Evolutionary conservation across 2,113 vertebrate genomes (phyloP).

Genomic region (Proteles cristata): DNA sequence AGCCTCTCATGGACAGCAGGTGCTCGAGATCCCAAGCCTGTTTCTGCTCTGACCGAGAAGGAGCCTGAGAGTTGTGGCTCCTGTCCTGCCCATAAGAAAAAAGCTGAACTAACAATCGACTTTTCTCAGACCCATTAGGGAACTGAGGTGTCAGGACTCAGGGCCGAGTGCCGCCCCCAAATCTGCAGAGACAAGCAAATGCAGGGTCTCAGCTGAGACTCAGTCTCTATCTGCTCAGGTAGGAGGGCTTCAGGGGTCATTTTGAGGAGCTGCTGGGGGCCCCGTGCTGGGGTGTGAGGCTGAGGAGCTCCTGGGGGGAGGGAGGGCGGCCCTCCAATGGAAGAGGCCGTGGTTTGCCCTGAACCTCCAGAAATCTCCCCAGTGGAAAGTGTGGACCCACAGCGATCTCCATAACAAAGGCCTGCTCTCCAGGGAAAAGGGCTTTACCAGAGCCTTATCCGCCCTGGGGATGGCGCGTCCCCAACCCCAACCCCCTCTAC

Average conservation of each 20-base stretch:
- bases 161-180: no score
- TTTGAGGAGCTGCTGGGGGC: no score
- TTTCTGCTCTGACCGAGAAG: fast-evolving
- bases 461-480: background rate
- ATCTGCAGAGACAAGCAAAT: background rate
- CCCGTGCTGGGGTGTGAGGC: background rate
- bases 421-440: background rate
- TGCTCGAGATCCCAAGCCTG: fast-evolving
- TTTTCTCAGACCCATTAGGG: background rate
- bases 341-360: background rate
- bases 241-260: background rate
- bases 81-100: background rate
- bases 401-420: fast-evolving
- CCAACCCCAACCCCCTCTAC: background rate
- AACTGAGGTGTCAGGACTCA: background rate
- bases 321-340: background rate
- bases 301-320: background rate
- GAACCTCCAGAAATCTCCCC: background rate
- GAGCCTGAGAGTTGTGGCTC: background rate
- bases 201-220: no score
- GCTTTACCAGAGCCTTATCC: background rate
- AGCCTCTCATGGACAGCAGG: background rate
- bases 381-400: background rate
- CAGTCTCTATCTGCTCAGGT: background rate
- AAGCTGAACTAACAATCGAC: background rate